phyloP scores from a whole-genome alignment of 2,888 invertebrate genomes.

The Bembecia ichneumoniformis region DNA sequence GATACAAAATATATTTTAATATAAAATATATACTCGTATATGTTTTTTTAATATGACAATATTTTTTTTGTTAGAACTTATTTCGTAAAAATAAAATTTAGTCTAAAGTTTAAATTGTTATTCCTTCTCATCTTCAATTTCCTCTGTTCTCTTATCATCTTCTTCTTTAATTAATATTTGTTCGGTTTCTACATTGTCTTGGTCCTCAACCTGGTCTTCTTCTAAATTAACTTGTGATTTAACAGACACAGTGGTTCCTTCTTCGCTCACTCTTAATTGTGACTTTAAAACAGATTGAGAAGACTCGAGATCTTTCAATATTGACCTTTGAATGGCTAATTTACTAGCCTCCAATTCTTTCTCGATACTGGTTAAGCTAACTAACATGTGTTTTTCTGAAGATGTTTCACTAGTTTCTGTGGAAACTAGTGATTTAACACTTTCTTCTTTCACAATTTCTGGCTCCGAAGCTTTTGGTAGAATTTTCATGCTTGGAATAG shows the following conservation, averaged over 20 bases:
- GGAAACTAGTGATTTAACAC: conserved; percentile 48
- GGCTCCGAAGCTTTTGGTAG: conserved; percentile 28
- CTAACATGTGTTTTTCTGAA: conserved; percentile 24
- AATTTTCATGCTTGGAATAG: conserved; percentile 48
- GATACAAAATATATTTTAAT: no score
- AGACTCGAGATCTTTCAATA: conserved; percentile 49
- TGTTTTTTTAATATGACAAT: no score
- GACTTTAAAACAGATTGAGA: conserved; percentile 33
- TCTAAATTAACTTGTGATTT: no score
- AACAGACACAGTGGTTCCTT: no score
- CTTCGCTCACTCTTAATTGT: conserved; percentile 5
- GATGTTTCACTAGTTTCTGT: conserved; percentile 29
- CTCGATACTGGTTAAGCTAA: conserved; percentile 20
- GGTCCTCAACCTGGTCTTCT: background rate
- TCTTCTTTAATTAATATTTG: background rate
- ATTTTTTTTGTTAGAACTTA: no score
- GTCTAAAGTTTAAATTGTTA: no score
- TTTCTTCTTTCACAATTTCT: conserved; percentile 30
- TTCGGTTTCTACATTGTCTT: background rate
- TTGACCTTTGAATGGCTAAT: conserved; percentile 48
- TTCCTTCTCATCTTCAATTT: background rate
- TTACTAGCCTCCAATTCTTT: conserved; percentile 43
- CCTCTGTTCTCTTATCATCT: background rate
- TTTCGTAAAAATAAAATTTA: no score
- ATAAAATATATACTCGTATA: no score